phyloP scores from a whole-genome alignment of 2,797 vertebrate species.

The Valencia hispanica region DNA sequence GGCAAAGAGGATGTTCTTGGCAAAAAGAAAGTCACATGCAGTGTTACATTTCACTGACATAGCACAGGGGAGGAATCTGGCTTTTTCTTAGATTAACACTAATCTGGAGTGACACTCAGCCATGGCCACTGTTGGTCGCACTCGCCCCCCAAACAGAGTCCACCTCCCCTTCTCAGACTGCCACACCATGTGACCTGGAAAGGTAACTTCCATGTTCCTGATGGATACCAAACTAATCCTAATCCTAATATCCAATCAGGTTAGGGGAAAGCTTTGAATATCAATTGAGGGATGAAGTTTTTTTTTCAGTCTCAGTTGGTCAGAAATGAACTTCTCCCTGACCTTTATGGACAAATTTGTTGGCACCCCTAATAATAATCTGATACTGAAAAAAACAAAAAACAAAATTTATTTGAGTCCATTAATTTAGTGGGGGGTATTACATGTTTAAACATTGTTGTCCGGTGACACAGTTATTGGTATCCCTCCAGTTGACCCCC shows the following conservation, averaged over 20 bases:
- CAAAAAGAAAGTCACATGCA: constrained; percentile 63
- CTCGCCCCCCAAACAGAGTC: constrained; percentile 29
- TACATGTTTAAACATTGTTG: not conserved
- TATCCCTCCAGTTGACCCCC: not conserved
- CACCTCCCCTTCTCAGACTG: constrained; percentile 25
- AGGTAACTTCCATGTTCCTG: constrained; percentile 67
- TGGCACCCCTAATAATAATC: not conserved
- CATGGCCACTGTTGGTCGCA: constrained; percentile 59
- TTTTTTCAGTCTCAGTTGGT: constrained; percentile 20
- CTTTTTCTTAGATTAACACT: constrained; percentile 65
- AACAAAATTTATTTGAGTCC: not conserved
- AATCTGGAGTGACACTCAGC: constrained; percentile 82
- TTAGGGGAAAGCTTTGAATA: constrained; percentile 40
- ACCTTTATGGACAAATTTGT: constrained; percentile 37
- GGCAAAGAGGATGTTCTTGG: constrained; percentile 68
- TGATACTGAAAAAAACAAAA: not conserved
- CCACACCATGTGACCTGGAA: constrained; percentile 77
- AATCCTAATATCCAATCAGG: constrained; percentile 50
- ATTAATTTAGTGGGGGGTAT: no score
- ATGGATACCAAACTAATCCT: constrained; percentile 58
- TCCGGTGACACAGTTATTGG: not conserved
- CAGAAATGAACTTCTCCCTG: constrained; percentile 38
- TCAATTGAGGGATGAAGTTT: constrained; percentile 14
- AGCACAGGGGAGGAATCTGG: constrained; percentile 47
- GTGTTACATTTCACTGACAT: constrained; percentile 75